phyloP scores from a whole-genome alignment of 2,113 vertebrate genomes.

The Patagioenas fasciata region DNA sequence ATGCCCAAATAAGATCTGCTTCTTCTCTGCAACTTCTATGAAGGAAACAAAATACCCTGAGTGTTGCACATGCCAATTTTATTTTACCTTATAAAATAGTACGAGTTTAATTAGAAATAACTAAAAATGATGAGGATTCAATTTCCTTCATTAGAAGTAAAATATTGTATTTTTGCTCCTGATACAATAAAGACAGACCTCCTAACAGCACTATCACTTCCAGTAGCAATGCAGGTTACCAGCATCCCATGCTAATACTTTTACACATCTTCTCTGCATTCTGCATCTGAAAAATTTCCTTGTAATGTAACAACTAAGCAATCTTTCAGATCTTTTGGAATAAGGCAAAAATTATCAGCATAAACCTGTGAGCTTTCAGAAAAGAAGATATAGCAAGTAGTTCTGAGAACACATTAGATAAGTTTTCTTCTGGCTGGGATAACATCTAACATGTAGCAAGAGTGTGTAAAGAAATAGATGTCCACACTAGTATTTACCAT shows the following conservation, averaged over 20 bases:
- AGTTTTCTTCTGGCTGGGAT: neutral
- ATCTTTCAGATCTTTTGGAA: neutral
- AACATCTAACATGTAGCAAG: neutral
- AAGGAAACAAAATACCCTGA: neutral
- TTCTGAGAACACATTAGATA: neutral
- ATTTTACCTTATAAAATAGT: neutral
- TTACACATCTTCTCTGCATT: neutral
- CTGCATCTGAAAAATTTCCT: neutral
- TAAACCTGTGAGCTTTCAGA: neutral
- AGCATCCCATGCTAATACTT: neutral
- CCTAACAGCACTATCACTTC: neutral
- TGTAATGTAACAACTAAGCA: neutral
- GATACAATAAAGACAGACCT: neutral
- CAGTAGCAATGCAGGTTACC: neutral
- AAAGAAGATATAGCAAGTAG: neutral
- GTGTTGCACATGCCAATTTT: neutral
- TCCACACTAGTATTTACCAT: rapidly evolving
- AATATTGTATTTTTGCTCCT: neutral
- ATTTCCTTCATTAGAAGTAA: neutral
- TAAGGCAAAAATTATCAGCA: neutral
- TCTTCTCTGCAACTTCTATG: neutral
- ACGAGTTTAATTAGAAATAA: neutral
- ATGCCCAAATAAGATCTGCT: neutral
- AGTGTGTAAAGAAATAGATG: neutral
- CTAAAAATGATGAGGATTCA: neutral